Percentiles rank a stretch among this genome's conserved stretches.
These are phyloP conservation scores for Grapholita molesta DNA, from an alignment of 1,140 invertebrate genomes.

Conservation along the genomic window DNA sequence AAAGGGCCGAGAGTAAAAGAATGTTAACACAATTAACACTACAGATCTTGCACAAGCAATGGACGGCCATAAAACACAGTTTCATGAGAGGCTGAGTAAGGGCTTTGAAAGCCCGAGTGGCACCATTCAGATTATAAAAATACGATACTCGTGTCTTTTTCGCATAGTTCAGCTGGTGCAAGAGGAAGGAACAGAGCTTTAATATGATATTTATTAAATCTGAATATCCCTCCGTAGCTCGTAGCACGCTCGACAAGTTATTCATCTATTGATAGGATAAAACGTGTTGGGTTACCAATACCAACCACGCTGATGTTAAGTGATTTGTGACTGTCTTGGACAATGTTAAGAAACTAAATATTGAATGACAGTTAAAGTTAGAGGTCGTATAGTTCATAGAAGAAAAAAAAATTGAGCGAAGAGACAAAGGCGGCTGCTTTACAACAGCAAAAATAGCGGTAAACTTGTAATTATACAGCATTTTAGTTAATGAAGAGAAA, in stretches of 20 bases:
- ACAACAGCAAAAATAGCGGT: no score
- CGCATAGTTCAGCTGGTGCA: background rate
- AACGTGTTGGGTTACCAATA: conserved; percentile 23
- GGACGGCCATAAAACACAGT: conserved; percentile 41
- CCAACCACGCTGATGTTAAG: background rate
- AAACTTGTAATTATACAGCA: no score
- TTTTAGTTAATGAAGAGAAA: no score
- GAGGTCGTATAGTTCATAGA: background rate
- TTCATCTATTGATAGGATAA: conserved; percentile 41
- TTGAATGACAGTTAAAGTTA: background rate
- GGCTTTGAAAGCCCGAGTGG: conserved; percentile 36
- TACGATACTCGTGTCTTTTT: background rate
- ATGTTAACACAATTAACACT: conserved; percentile 24
- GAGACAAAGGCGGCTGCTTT: no score
- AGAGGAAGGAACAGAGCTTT: background rate
- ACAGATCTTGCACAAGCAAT: conserved; percentile 37
- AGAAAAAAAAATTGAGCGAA: no score
- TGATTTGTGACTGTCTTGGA: conserved; percentile 1
- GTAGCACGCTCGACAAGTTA: conserved; percentile 31
- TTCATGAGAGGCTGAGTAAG: conserved; percentile 38
- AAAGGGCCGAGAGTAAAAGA: conserved; percentile 22
- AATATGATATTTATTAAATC: background rate
- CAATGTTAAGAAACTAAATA: background rate
- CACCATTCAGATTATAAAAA: background rate
- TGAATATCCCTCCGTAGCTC: background rate